These are phyloP conservation scores for Brienomyrus longianalis DNA, from an alignment of 2,113 vertebrate genomes.

Conservation along the genomic window DNA sequence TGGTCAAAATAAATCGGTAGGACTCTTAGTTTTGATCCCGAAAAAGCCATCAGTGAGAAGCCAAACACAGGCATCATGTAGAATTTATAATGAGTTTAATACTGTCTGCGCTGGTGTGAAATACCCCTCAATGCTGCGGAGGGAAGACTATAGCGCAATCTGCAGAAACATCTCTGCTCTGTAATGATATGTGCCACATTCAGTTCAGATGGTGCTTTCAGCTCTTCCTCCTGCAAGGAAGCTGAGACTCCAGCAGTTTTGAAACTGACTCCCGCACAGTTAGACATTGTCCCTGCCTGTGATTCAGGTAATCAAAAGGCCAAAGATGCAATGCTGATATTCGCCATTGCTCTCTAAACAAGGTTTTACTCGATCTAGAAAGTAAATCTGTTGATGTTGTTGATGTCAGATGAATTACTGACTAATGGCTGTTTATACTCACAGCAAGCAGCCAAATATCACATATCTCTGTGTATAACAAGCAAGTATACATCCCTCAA, in stretches of 20 bases:
- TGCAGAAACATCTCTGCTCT: background rate
- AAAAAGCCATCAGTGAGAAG: background rate
- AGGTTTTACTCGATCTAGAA: background rate
- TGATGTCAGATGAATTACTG: background rate
- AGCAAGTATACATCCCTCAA: background rate
- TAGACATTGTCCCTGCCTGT: background rate
- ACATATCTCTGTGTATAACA: background rate
- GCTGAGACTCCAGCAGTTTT: background rate
- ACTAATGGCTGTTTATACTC: background rate
- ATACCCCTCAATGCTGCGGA: background rate
- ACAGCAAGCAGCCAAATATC: background rate
- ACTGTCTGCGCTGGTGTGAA: background rate
- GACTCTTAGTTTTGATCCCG: constrained; percentile 10
- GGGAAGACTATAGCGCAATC: background rate
- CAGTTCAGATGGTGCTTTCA: background rate
- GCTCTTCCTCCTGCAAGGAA: background rate
- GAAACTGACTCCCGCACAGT: background rate
- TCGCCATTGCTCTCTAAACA: background rate
- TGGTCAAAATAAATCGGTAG: background rate
- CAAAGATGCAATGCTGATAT: background rate
- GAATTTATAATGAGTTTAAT: background rate
- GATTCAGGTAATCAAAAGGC: background rate
- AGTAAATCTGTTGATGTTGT: background rate
- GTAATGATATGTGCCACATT: background rate
- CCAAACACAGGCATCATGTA: background rate